Conservation (phyloP, 1,140 invertebrate genomes). For the Steinernema feltiae region DNA sequence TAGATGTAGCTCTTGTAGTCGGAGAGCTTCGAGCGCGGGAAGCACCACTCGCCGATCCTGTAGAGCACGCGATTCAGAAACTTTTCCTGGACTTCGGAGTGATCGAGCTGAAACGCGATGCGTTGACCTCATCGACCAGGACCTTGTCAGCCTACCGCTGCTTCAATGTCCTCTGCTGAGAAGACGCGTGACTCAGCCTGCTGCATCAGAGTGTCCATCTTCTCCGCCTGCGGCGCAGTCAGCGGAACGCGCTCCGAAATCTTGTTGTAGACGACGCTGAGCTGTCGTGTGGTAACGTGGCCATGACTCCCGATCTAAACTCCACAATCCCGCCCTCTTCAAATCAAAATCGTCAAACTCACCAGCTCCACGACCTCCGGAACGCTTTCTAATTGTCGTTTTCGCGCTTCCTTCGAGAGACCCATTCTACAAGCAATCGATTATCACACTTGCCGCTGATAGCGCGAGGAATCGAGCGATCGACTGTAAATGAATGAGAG, state of each 20-base stretch:
- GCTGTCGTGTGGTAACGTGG: background rate
- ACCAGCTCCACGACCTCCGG: background rate
- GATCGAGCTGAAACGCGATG: background rate
- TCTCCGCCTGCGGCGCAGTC: background rate
- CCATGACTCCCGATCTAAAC: background rate
- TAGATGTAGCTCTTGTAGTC: background rate
- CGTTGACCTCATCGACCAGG: background rate
- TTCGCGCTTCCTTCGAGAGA: conserved; percentile 4
- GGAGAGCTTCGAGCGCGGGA: background rate
- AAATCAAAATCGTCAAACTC: background rate
- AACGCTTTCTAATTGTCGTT: background rate
- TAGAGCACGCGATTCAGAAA: background rate
- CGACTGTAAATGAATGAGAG: background rate
- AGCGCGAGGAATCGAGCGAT: background rate
- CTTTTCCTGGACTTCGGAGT: background rate
- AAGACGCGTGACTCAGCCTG: background rate
- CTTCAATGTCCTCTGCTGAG: background rate
- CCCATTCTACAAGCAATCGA: background rate
- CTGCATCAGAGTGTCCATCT: background rate
- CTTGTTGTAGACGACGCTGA: background rate
- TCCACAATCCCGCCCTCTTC: background rate
- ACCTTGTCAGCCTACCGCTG: background rate
- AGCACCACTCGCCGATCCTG: background rate
- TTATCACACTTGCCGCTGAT: background rate
- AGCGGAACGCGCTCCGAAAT: background rate